Base-by-base conservation (phyloP, 1,140 invertebrate genomes). In the Saxidomus purpurata region DNA sequence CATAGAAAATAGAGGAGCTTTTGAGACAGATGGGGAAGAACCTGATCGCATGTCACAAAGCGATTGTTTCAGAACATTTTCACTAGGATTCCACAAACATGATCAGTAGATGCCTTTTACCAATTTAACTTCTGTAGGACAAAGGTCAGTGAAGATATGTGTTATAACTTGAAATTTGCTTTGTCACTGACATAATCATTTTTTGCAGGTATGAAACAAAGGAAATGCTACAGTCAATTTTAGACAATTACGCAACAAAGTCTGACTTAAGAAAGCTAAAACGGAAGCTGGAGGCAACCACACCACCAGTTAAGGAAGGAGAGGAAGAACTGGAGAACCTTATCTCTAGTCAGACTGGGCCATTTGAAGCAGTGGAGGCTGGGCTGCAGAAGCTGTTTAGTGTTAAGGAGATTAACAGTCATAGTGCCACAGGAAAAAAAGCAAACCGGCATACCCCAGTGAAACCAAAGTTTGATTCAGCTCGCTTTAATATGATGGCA, bases 381-480 rank as follows among this genome's bases (percentile, higher is more conserved):
- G 71, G 71, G 38, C 34, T 76, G 6, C 3, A n/a, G 19, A 3
- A 76, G 3, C 43, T 76, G 15, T 76, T 76, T n/a, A 76, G 36
- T 17, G n/a, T 22, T 3, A 38, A 76, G 43, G 71, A 76, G 43
- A 76, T 76, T 43, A 17, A 36, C 8, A 71, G 3, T 13, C 36
- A 76, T 11, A 76, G 38, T 47, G 15, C 38, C 1, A 76, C 71
- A 4, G 71, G 71, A 4, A 76, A 76, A n/a, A 76, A 76, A 38
- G 36, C 71, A 34, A 76, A 76, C 22, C 40, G 25, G 36, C 2
- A 38, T 38, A 15, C 13, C 8, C 15, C 71, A n/a, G 71, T n/a
- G 4, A 76, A 76, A 43, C 71, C 71, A 40, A 76, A 76, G 71
- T 76, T 76, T 76, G 71, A 76, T 43, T 38, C 71, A n/a, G n/a